phyloP scores from a whole-genome alignment of 2,888 invertebrate species.

The Sarcophaga caerulescens region DNA sequence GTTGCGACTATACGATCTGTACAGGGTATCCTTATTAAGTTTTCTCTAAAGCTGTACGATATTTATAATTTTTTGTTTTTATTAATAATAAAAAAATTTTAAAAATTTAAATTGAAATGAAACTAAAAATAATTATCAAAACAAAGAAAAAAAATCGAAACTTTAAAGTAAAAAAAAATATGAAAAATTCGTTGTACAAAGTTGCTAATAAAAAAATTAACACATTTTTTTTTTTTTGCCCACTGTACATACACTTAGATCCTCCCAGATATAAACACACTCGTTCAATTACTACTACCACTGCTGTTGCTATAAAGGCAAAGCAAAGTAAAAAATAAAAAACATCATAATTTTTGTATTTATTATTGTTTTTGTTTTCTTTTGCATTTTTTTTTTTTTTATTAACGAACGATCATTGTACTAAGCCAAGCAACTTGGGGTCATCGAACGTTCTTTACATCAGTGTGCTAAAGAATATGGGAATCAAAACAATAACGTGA shows the following conservation, averaged over 20 bases:
- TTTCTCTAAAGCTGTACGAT: too few relatives aligned
- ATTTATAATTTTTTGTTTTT: too few relatives aligned
- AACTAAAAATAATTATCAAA: too few relatives aligned
- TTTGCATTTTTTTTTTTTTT: constrained; percentile 17
- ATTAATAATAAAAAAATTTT: too few relatives aligned
- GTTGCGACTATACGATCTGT: too few relatives aligned
- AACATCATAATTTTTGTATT: constrained; percentile 51
- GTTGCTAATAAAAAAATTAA: too few relatives aligned
- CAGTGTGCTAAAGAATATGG: constrained; percentile 76
- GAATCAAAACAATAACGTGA: constrained; percentile 79
- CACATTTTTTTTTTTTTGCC: too few relatives aligned
- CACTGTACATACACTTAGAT: constrained; percentile 33
- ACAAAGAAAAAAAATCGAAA: too few relatives aligned
- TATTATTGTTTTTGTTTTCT: constrained; percentile 34
- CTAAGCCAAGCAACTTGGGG: constrained; percentile 71
- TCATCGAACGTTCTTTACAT: constrained; percentile 79
- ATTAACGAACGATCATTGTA: constrained; percentile 65
- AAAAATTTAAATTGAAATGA: too few relatives aligned
- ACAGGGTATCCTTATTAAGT: too few relatives aligned
- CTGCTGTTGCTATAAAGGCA: constrained; percentile 17
- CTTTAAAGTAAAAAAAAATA: too few relatives aligned
- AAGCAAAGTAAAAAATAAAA: background rate
- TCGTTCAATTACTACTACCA: constrained; percentile 8
- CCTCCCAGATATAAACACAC: constrained; percentile 47
- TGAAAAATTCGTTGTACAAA: too few relatives aligned